Evolutionary conservation across 2,888 invertebrate genomes (phyloP), one percentile per base, ranked within the genome.

Genomic region (Incurvaria masculella): DNA sequence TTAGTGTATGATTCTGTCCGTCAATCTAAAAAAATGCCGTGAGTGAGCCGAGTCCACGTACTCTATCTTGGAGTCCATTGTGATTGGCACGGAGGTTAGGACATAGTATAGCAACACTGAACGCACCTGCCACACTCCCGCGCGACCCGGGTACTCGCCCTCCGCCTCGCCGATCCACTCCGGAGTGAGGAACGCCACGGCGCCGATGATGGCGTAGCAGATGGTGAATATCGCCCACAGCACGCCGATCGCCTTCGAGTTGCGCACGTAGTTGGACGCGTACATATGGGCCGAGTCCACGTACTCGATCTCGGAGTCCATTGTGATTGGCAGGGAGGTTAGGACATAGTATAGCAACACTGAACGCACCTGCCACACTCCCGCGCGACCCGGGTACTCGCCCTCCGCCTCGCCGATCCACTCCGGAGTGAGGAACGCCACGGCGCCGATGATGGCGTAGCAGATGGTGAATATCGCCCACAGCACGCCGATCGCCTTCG

Each of bases 151-250:
- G 62, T 89, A 89, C 57, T 92, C 90, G 54, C 91, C 88, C 58
- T 89, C 88, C 58, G 88, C 79, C 72, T 91, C 90, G 11, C 91
- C 91, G 53, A 94, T 83, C 94, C 94, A 91, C 74, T 95, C 90
- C 41, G 96, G 96, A 53, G 97, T 97, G 50, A 97, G 88, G 69
- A 98, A 96, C 4, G 95, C 92, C 26, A 98, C 94, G 57, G 94
- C 88, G 61, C 91, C 89, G 63, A 99, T 94, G 63, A 98, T 95
- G 55, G 94, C 94, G 70, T 94, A 97, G 75, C 97, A 97, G 65
- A 97, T 91, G 56, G 95, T 94, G 74, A 98, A 97, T 65, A 98
- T 92, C 53, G 92, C 97, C 98, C 98, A 98, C 57, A 97, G 82
- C 52, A 97, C 96, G 46, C 95, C 96, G 55, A 98, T 94, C 45